Conservation (phyloP, 2,888 invertebrate species). For the Choreutis nemorana region DNA sequence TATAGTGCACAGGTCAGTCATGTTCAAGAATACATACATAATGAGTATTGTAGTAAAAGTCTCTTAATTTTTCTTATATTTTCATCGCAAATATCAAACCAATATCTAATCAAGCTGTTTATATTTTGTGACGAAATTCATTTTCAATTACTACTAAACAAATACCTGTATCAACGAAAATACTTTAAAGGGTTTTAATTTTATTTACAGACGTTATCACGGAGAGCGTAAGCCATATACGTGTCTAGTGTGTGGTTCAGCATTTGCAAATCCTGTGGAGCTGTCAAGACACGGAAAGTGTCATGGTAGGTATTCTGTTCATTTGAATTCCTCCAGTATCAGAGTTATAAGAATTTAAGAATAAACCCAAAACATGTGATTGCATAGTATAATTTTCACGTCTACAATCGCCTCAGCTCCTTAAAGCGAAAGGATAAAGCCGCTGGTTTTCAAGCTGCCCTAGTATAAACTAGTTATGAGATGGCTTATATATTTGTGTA, state of each 20-base stretch:
- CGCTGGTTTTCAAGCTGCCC: too few relatives aligned
- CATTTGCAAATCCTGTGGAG: constrained; percentile 82
- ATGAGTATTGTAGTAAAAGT: background rate
- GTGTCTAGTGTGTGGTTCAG: constrained; percentile 82
- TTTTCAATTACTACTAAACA: too few relatives aligned
- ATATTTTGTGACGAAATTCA: too few relatives aligned
- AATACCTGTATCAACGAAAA: background rate
- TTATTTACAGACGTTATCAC: constrained; percentile 74
- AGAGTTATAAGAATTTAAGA: too few relatives aligned
- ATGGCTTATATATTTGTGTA: too few relatives aligned
- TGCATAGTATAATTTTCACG: too few relatives aligned
- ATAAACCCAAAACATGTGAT: too few relatives aligned
- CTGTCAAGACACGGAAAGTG: constrained; percentile 84
- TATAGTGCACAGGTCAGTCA: constrained; percentile 75
- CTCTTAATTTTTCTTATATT: background rate
- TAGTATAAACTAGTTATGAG: too few relatives aligned
- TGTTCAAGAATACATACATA: background rate
- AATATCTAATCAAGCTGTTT: background rate
- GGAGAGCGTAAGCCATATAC: constrained; percentile 87
- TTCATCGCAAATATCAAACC: background rate
- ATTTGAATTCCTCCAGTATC: too few relatives aligned
- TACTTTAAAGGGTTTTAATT: background rate
- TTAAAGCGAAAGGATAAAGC: too few relatives aligned
- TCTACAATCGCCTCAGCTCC: too few relatives aligned
- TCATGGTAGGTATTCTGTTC: constrained; percentile 81